These are phyloP conservation scores for Labrus mixtus DNA, from an alignment of 2,113 vertebrate genomes.

Conservation along the genomic window DNA sequence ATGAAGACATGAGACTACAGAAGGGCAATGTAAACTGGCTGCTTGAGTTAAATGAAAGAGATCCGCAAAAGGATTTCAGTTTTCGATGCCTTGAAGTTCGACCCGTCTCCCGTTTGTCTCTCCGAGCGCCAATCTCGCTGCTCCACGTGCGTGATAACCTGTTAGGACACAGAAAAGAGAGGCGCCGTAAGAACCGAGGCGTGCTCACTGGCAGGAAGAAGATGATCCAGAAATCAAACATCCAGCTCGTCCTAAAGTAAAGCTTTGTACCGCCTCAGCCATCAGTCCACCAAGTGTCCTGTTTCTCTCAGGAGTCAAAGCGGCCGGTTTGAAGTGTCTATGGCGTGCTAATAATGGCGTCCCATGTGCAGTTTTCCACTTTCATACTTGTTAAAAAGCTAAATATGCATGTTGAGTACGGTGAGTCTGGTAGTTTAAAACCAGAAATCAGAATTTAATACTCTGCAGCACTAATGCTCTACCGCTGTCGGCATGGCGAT, in stretches of 20 bases:
- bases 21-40: neutral
- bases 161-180: conserved; percentile 3
- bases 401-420: no score
- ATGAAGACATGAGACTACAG: no score
- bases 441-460: no score
- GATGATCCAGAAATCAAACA: neutral
- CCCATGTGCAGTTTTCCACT: no score
- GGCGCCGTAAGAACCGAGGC: neutral
- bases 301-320: neutral
- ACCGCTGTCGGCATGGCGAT: no score
- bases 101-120: neutral
- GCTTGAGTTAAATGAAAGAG: neutral
- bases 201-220: neutral
- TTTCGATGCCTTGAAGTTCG: neutral
- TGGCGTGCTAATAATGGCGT: no score
- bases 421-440: no score
- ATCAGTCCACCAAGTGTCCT: neutral
- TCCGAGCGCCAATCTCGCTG: neutral
- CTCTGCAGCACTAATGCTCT: no score
- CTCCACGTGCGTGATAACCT: conserved; percentile 16
- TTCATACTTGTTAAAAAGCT: no score
- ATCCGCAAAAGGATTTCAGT: neutral
- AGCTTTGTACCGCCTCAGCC: neutral
- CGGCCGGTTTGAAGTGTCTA: no score
- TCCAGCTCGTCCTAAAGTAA: neutral